Evolutionary conservation across 37 sponge, comb jelly and placozoan species (phyloP).

Genomic region (Axinella damicornis): DNA sequence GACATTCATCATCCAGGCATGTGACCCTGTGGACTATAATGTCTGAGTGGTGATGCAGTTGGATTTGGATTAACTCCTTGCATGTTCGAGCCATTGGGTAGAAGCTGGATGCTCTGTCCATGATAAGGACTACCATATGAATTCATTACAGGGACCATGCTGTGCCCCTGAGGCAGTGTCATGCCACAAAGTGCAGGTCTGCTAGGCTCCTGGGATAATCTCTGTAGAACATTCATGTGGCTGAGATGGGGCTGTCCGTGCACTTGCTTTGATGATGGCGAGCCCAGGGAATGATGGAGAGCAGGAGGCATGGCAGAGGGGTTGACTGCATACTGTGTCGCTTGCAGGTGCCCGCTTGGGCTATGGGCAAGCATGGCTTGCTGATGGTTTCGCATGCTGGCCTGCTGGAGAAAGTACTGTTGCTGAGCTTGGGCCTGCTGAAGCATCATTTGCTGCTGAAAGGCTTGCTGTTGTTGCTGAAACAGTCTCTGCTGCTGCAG

Average conservation of each 20-base stretch:
- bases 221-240: too few species aligned
- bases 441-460: constrained; percentile 24
- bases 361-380: too few species aligned
- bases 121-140: neutral
- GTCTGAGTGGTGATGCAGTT: constrained; percentile 35
- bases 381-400: neutral
- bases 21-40: constrained; percentile 10
- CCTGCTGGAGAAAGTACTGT: constrained; percentile 37
- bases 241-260: too few species aligned
- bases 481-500: neutral
- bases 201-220: too few species aligned
- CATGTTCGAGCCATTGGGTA: constrained; percentile 26
- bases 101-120: neutral
- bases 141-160: neutral
- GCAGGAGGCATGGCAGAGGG: too few species aligned
- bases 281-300: too few species aligned
- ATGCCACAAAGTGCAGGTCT: too few species aligned
- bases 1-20: too few species aligned
- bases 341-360: too few species aligned
- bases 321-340: too few species aligned
- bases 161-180: too few species aligned
- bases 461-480: constrained; percentile 20
- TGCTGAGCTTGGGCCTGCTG: constrained; percentile 35
- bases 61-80: neutral
- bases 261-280: too few species aligned